phyloP scores from a whole-genome alignment of 2,113 vertebrate genomes.

The Gobiocypris rarus region DNA sequence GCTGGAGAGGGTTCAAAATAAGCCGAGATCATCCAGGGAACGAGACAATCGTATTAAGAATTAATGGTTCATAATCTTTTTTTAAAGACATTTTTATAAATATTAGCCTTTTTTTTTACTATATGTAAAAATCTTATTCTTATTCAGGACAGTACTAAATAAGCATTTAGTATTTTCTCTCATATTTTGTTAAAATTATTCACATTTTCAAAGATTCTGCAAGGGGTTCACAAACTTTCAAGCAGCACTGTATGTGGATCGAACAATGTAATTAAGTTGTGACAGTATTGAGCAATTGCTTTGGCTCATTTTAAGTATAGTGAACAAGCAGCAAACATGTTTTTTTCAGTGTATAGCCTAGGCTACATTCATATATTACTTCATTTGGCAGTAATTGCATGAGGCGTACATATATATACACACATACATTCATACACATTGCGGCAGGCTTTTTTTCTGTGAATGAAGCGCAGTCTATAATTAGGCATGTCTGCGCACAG shows the following conservation, averaged over 20 bases:
- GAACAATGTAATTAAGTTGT: neutral
- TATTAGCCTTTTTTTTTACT: too few species aligned
- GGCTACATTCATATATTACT: neutral
- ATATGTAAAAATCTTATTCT: too few species aligned
- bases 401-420: neutral
- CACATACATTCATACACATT: neutral
- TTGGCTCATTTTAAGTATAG: neutral
- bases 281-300: neutral
- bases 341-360: neutral
- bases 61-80: too few species aligned
- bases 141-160: too few species aligned
- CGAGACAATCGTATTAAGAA: too few species aligned
- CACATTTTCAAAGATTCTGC: too few species aligned
- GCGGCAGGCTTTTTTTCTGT: neutral
- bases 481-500: neutral
- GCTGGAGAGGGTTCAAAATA: too few species aligned
- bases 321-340: neutral
- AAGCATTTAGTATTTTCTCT: too few species aligned
- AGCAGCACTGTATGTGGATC: neutral
- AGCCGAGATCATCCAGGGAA: too few species aligned
- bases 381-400: neutral
- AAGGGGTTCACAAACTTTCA: too few species aligned
- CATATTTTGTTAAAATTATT: too few species aligned
- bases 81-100: too few species aligned
- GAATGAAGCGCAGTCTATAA: neutral